Conservation (phyloP, 1,140 invertebrate species). For the Heliconius hermathena region DNA sequence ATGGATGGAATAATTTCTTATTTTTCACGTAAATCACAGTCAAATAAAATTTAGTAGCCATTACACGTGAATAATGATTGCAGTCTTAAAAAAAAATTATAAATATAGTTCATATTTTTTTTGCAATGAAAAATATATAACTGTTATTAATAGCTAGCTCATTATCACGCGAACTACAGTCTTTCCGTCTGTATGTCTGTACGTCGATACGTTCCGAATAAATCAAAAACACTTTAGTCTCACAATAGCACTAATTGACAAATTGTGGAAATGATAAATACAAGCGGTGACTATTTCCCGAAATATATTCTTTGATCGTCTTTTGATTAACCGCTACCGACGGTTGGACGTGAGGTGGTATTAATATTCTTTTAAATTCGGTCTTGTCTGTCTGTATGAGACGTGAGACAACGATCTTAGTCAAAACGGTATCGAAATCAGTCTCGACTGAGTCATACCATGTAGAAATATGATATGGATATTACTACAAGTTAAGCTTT, state of each 20-base stretch:
- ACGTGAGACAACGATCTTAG: background rate
- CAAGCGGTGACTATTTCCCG: conserved; percentile 62
- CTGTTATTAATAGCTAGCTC: conserved; percentile 3
- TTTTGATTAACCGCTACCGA: conserved; percentile 73
- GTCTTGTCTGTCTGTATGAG: conserved; percentile 53
- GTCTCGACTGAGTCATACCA: background rate
- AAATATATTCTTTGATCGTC: conserved; percentile 79
- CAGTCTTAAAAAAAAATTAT: background rate
- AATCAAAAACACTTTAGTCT: conserved; percentile 72
- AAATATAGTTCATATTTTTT: conserved; percentile 1
- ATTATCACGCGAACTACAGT: background rate
- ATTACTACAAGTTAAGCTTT: background rate
- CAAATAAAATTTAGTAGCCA: conserved; percentile 9
- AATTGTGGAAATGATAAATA: conserved; percentile 81
- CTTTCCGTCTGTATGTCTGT: conserved; percentile 22
- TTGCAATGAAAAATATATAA: background rate
- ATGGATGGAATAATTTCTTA: conserved; percentile 24
- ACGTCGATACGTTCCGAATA: conserved; percentile 54
- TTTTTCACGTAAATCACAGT: conserved; percentile 14
- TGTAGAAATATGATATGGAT: background rate
- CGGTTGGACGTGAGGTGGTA: conserved; percentile 63
- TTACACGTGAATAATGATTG: background rate
- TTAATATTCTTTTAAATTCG: conserved; percentile 80
- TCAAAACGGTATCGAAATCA: background rate
- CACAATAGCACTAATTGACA: conserved; percentile 81